A percentile compares a stretch with the other conserved stretches of the same genome.
phyloP scores from a whole-genome alignment of 2,113 vertebrate species.

The Micromys minutus region DNA sequence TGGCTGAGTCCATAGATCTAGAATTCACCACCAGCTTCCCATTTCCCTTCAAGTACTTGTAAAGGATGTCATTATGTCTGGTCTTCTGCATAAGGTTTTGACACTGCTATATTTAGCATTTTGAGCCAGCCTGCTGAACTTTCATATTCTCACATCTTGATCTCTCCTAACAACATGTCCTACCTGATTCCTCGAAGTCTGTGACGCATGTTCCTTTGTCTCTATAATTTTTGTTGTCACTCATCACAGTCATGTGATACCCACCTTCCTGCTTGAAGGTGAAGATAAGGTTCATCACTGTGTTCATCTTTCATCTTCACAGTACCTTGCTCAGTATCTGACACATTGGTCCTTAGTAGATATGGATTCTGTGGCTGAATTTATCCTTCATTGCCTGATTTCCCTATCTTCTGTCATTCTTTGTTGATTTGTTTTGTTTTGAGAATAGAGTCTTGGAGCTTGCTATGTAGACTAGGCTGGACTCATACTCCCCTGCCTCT shows the following conservation, averaged over 20 bases:
- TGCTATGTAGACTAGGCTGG: background rate
- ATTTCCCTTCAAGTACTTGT: background rate
- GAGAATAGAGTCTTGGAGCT: background rate
- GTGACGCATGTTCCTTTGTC: background rate
- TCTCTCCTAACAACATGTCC: background rate
- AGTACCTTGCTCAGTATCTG: background rate
- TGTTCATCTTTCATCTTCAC: background rate
- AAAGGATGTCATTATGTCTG: background rate
- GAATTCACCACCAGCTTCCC: background rate
- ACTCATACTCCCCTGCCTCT: background rate
- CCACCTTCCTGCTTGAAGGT: conserved; percentile 3
- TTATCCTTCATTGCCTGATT: background rate
- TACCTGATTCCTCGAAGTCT: background rate
- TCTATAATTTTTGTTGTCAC: conserved; percentile 49
- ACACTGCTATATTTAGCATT: background rate
- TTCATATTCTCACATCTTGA: conserved; percentile 19
- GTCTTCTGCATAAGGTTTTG: background rate
- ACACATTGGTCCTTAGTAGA: background rate
- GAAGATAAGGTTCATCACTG: background rate
- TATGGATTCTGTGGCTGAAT: no score
- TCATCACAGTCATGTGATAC: background rate
- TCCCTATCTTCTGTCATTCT: background rate
- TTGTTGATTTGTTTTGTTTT: background rate
- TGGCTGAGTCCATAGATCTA: background rate
- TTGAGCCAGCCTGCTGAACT: background rate